phyloP scores from a whole-genome alignment of 1,140 invertebrate species.

The Chironomus striatipennis region DNA sequence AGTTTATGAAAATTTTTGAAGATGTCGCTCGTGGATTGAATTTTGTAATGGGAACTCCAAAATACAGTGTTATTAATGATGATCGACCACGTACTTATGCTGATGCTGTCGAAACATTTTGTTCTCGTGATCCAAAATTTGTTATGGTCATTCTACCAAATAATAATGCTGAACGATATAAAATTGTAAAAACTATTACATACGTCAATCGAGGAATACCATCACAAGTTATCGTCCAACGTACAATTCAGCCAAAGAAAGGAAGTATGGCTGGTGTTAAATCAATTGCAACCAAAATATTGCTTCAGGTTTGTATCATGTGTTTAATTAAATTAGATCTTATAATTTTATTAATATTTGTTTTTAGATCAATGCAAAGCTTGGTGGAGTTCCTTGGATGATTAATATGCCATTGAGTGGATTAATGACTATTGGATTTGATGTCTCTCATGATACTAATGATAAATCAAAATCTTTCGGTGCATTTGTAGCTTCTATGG shows the following conservation, averaged over 20 bases:
- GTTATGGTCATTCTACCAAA: slow-evolving; percentile 53
- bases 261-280: slow-evolving; percentile 39
- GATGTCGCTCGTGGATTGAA: slow-evolving; percentile 40
- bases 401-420: slow-evolving; percentile 56
- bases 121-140: slow-evolving; percentile 46
- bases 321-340: too few relatives aligned
- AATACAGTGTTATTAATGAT: slow-evolving; percentile 33
- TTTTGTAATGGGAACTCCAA: slow-evolving; percentile 38
- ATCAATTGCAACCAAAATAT: slow-evolving; percentile 81
- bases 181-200: slow-evolving; percentile 77
- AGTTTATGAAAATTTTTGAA: slow-evolving; percentile 40
- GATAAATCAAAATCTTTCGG: slow-evolving; percentile 54
- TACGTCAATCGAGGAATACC: slow-evolving; percentile 64
- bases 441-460: slow-evolving; percentile 73
- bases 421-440: slow-evolving; percentile 79
- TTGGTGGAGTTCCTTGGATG: slow-evolving; percentile 79
- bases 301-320: slow-evolving; percentile 47
- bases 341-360: too few relatives aligned
- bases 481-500: slow-evolving; percentile 67
- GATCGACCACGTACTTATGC: slow-evolving; percentile 45
- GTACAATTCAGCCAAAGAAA: slow-evolving; percentile 48
- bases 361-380: slow-evolving; percentile 66
- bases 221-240: slow-evolving; percentile 61
- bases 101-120: slow-evolving; percentile 47
- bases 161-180: slow-evolving; percentile 59